A percentile compares a stretch with the other conserved stretches of the same genome.
phyloP scores from a whole-genome alignment of 2,113 vertebrate species.

The Lota lota region DNA sequence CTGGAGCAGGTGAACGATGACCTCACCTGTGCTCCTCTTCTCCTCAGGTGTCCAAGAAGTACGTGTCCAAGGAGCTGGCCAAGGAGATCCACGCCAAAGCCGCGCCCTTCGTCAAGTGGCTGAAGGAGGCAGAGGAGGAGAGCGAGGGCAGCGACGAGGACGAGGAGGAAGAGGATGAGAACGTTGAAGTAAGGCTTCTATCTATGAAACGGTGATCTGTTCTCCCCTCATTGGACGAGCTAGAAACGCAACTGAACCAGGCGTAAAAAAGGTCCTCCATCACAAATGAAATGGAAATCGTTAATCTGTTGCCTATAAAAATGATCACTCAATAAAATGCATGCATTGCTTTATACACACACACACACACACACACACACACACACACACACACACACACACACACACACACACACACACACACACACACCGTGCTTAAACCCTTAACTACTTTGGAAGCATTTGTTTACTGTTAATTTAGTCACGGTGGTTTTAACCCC shows the following conservation, averaged over 20 bases:
- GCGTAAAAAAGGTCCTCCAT: not conserved
- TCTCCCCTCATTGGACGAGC: not conserved
- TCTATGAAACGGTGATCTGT: not conserved
- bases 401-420: too few species aligned
- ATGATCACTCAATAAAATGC: too few species aligned
- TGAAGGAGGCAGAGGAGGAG: slow-evolving; percentile 97
- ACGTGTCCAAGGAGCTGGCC: slow-evolving; percentile 95
- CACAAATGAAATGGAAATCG: not conserved
- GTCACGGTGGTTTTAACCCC: too few species aligned
- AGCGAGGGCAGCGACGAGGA: slow-evolving; percentile 91
- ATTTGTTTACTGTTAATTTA: too few species aligned
- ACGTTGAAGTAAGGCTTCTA: slow-evolving; percentile 81
- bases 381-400: too few species aligned
- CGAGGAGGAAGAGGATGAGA: slow-evolving; percentile 79
- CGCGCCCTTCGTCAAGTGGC: slow-evolving; percentile 95
- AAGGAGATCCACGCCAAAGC: slow-evolving; percentile 98
- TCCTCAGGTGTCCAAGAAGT: slow-evolving; percentile 92
- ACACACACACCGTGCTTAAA: too few species aligned
- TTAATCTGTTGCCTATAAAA: too few species aligned
- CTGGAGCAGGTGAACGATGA: too few species aligned
- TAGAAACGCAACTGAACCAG: not conserved
- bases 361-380: too few species aligned
- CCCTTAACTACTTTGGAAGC: too few species aligned
- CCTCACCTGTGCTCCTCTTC: not conserved
- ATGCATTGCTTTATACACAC: too few species aligned